Percentiles rank a stretch among this genome's conserved stretches.
These are phyloP conservation scores for Priapulus caudatus DNA, from an alignment of 2,888 invertebrate species.

Conservation along the genomic window DNA sequence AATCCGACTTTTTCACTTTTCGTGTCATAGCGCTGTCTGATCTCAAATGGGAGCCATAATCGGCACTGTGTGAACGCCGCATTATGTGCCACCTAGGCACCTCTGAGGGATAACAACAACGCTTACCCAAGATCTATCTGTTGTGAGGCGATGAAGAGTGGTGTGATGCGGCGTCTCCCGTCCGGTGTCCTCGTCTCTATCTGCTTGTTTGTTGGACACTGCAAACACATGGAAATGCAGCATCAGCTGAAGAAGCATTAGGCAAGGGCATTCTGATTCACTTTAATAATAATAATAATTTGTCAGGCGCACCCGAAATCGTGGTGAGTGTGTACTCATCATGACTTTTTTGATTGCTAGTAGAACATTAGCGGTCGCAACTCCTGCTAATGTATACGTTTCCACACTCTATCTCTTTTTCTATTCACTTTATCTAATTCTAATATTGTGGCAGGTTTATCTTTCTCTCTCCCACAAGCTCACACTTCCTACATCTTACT, in stretches of 20 bases:
- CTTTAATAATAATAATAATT: not conserved
- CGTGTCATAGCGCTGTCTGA: too few species aligned
- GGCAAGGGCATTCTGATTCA: not conserved
- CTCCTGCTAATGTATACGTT: too few species aligned
- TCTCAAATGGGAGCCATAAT: too few species aligned
- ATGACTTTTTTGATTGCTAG: too few species aligned
- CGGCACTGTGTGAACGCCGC: too few species aligned
- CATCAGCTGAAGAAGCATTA: not conserved
- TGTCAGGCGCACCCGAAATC: not conserved
- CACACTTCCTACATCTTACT: too few species aligned
- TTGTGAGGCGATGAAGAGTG: constrained; percentile 73
- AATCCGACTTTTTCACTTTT: too few species aligned
- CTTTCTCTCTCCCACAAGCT: not conserved
- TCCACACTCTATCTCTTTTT: not conserved
- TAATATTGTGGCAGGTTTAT: not conserved
- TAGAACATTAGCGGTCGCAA: too few species aligned
- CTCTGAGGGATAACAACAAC: too few species aligned
- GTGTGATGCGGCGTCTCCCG: constrained; percentile 88
- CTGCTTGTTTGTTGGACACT: constrained; percentile 66
- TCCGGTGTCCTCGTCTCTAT: constrained; percentile 86
- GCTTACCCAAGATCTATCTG: too few species aligned
- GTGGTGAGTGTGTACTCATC: too few species aligned
- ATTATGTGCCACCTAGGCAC: too few species aligned
- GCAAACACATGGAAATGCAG: constrained; percentile 6
- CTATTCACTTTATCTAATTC: constrained; percentile 2